These are phyloP conservation scores for human DNA, from an alignment of 2,113 vertebrate genomes.

Conservation along the genomic window DNA sequence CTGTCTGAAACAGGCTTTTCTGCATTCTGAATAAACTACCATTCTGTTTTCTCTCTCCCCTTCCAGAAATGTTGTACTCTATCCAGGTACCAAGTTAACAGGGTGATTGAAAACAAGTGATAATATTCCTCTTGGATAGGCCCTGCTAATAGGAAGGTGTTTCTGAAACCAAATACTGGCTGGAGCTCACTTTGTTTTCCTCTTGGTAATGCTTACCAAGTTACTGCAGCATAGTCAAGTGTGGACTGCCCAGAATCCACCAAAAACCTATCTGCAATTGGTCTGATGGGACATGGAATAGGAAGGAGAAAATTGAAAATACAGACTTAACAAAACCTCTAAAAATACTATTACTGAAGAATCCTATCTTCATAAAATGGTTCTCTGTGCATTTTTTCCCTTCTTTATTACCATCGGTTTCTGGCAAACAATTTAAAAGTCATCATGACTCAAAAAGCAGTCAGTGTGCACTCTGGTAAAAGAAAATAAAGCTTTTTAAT, in stretches of 20 bases:
- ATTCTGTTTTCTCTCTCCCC: background rate
- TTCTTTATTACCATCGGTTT: background rate
- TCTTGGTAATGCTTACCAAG: background rate
- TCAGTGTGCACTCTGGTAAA: background rate
- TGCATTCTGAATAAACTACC: background rate
- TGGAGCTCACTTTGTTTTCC: background rate
- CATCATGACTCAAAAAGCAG: background rate
- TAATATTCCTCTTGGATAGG: background rate
- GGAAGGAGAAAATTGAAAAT: background rate
- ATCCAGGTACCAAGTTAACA: background rate
- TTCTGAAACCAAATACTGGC: background rate
- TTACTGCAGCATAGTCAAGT: background rate
- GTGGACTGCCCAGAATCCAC: background rate
- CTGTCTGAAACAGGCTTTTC: background rate
- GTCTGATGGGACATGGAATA: background rate
- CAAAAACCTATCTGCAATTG: background rate
- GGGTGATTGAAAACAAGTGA: constrained; percentile 1
- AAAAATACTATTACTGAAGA: background rate
- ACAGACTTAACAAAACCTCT: background rate
- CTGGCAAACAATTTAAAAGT: constrained; percentile 38
- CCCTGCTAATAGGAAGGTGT: background rate
- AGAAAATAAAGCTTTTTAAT: background rate
- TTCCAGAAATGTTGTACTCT: background rate
- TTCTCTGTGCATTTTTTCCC: background rate
- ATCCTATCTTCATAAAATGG: background rate